Evolutionary conservation across 2,888 invertebrate species (phyloP).

Genomic region (Ormyrus nitidulus): DNA sequence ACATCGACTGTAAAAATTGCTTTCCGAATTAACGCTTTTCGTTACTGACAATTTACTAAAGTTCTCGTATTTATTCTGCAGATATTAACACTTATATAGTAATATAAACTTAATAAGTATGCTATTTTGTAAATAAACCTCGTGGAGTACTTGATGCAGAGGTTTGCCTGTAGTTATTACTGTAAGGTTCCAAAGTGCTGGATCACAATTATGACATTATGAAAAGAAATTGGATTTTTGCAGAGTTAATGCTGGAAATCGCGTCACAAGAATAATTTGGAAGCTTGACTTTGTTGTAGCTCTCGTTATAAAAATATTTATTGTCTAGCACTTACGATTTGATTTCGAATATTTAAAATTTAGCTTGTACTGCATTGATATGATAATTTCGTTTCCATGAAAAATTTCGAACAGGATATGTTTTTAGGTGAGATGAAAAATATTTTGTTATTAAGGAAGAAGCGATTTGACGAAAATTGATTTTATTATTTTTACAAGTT

Average conservation of each 20-base stretch:
- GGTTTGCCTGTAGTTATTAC: conserved; percentile 24
- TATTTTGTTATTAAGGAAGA: conserved; percentile 17
- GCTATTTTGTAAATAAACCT: conserved; percentile 4
- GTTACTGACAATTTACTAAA: neutral
- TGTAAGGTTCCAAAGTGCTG: conserved; percentile 31
- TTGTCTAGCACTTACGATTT: conserved; percentile 32
- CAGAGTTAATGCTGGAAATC: neutral
- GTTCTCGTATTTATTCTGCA: conserved; percentile 24
- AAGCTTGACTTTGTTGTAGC: neutral
- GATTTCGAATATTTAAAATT: conserved; percentile 9
- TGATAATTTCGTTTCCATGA: conserved; percentile 17
- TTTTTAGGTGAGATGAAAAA: conserved; percentile 16
- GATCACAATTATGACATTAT: conserved; percentile 30
- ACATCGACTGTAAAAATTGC: conserved; percentile 31
- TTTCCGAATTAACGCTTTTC: conserved; percentile 18
- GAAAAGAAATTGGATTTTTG: conserved; percentile 6
- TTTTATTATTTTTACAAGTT: conserved; percentile 46
- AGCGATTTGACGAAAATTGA: conserved; percentile 24
- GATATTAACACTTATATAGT: conserved; percentile 21
- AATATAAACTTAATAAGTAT: conserved; percentile 39
- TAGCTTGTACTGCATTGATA: neutral
- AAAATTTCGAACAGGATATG: conserved; percentile 7
- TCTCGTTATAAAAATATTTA: conserved; percentile 48
- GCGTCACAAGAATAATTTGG: neutral
- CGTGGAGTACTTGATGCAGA: conserved; percentile 39